Conservation (phyloP, 2,888 invertebrate genomes). For the Tetramorium bicarinatum region DNA sequence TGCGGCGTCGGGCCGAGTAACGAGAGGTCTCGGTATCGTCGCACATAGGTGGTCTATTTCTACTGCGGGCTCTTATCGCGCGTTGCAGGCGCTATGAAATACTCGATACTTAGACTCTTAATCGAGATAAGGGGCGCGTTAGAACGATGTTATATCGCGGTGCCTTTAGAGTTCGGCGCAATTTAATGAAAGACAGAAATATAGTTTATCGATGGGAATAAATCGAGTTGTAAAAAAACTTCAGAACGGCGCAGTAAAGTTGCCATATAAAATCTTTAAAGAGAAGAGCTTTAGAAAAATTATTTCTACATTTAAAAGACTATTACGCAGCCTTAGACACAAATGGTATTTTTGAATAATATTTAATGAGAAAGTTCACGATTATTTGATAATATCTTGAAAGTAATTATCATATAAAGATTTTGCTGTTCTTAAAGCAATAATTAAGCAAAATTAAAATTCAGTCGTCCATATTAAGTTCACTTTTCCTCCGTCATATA, state of each 20-base stretch:
- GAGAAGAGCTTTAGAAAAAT: neutral
- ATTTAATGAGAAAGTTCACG: neutral
- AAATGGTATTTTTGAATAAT: neutral
- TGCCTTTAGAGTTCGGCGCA: neutral
- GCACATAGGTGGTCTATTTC: slow-evolving; percentile 48
- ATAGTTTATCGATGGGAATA: neutral
- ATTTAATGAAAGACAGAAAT: neutral
- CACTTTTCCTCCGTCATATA: neutral
- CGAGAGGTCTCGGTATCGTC: slow-evolving; percentile 51
- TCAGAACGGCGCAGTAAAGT: too few relatives aligned
- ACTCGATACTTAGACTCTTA: slow-evolving; percentile 31
- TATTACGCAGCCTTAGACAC: neutral
- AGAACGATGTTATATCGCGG: neutral
- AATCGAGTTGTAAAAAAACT: neutral
- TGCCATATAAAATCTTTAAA: neutral
- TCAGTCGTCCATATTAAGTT: neutral
- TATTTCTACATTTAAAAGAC: neutral
- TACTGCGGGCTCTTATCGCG: slow-evolving; percentile 38
- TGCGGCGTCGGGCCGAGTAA: slow-evolving; percentile 47
- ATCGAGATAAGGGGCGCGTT: slow-evolving; percentile 31
- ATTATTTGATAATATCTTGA: neutral
- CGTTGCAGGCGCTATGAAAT: slow-evolving; percentile 27
- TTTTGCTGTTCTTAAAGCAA: neutral
- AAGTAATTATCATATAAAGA: neutral
- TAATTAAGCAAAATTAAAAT: neutral